Conservation (phyloP, 2,888 invertebrate species). For the Eledona agricola region DNA sequence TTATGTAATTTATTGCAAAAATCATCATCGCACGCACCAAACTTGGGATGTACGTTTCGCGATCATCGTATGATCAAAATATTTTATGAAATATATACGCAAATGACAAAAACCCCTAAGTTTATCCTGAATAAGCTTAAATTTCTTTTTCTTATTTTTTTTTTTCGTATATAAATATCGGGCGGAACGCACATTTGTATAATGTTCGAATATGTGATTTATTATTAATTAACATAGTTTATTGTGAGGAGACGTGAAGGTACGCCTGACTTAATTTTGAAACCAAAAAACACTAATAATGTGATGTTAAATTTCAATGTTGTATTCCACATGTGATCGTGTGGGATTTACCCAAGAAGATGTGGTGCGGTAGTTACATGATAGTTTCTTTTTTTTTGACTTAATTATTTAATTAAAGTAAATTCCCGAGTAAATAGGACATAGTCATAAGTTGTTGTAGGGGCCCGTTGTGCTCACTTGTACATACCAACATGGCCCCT, state of each 20-base stretch:
- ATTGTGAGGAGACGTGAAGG: slow-evolving; percentile 31
- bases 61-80: slow-evolving; percentile 22
- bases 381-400: slow-evolving; percentile 17
- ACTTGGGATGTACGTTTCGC: slow-evolving; percentile 13
- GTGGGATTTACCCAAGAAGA: slow-evolving; percentile 17
- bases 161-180: slow-evolving; percentile 33
- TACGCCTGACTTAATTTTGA: slow-evolving; percentile 23
- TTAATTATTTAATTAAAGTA: slow-evolving; percentile 34
- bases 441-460: slow-evolving; percentile 48
- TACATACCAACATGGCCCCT: slow-evolving; percentile 52
- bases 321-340: slow-evolving; percentile 24
- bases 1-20: slow-evolving; percentile 31
- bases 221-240: slow-evolving; percentile 34
- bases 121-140: too few relatives aligned
- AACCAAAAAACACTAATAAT: slow-evolving; percentile 19
- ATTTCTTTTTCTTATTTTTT: slow-evolving; percentile 35
- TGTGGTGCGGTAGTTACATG: slow-evolving; percentile 28
- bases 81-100: too few relatives aligned
- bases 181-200: slow-evolving; percentile 30
- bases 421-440: slow-evolving; percentile 40
- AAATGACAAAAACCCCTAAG: too few relatives aligned
- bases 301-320: slow-evolving; percentile 14
- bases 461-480: slow-evolving; percentile 49
- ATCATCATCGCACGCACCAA: slow-evolving; percentile 33
- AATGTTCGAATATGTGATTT: slow-evolving; percentile 28